Percentiles rank a stretch among this genome's conserved stretches.
Conservation (phyloP, 1,140 invertebrate genomes). For the Scaptomyza hsui region DNA sequence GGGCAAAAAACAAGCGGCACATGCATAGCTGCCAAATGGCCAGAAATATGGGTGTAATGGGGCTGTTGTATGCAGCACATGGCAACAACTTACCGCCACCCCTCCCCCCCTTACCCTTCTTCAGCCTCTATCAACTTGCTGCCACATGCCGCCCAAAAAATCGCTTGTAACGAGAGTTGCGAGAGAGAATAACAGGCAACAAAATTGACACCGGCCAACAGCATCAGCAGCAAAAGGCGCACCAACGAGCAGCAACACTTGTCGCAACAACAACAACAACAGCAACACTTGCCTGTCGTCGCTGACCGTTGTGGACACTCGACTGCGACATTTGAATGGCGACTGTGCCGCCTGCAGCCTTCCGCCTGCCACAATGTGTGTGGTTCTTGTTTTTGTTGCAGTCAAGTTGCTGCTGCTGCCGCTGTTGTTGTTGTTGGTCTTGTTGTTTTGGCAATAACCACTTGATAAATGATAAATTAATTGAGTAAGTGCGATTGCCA, state of each 20-base stretch:
- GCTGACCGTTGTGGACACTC: conserved; percentile 59
- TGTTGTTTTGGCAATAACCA: conserved; percentile 63
- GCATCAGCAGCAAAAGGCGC: conserved; percentile 11
- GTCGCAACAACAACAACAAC: conserved; percentile 28
- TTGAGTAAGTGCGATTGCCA: conserved; percentile 70
- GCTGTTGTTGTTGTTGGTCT: conserved; percentile 16
- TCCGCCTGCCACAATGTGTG: conserved; percentile 42
- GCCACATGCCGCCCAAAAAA: conserved; percentile 23
- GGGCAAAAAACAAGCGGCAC: conserved; percentile 31
- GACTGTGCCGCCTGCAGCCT: conserved; percentile 48
- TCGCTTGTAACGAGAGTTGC: conserved; percentile 64
- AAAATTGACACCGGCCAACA: conserved; percentile 52
- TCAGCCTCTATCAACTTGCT: too few relatives aligned
- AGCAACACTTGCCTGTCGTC: conserved; percentile 49
- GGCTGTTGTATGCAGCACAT: conserved; percentile 12
- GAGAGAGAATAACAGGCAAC: conserved; percentile 44
- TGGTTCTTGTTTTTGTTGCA: conserved; percentile 24
- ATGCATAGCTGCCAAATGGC: conserved; percentile 27
- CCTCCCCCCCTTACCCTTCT: background rate
- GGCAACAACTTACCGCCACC: too few relatives aligned
- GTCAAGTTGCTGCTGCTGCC: conserved; percentile 1
- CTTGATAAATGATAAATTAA: conserved; percentile 81
- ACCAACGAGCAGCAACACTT: conserved; percentile 44
- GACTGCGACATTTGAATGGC: conserved; percentile 55
- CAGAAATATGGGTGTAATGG: conserved; percentile 53